A percentile compares a stretch with the other conserved stretches of the same genome.
These are phyloP conservation scores for Pteronura brasiliensis DNA, from an alignment of 2,113 vertebrate genomes.

Conservation along the genomic window DNA sequence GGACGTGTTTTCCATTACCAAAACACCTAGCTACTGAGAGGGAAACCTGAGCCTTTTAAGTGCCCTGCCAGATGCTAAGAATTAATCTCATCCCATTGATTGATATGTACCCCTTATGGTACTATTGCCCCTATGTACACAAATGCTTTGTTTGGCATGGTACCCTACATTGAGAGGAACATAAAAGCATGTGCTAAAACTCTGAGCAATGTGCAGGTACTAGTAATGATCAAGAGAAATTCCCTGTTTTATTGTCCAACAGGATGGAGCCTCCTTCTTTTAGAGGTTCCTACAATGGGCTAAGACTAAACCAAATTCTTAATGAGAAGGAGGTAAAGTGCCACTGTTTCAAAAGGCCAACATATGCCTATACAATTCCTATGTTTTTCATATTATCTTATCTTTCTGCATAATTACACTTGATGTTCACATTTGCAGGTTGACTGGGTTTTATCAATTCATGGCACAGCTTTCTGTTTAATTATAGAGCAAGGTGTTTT, in stretches of 20 bases:
- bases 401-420: constrained; percentile 47
- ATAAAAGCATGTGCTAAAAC: not conserved
- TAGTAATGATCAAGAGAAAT: not conserved
- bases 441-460: constrained; percentile 53
- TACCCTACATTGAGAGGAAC: not conserved
- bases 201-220: not conserved
- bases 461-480: constrained; percentile 26
- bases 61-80: not conserved
- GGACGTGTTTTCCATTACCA: not conserved
- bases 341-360: not conserved
- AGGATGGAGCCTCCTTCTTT: not conserved
- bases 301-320: not conserved
- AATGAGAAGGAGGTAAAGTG: not conserved
- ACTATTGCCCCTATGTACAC: not conserved
- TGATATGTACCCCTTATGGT: not conserved
- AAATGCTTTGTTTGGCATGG: not conserved
- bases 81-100: not conserved
- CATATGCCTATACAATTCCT: not conserved
- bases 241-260: not conserved
- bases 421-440: constrained; percentile 58
- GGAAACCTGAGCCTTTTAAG: not conserved
- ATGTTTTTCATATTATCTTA: constrained; percentile 33
- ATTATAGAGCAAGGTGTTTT: constrained; percentile 54
- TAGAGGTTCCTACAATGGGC: not conserved
- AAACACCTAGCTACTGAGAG: not conserved